These are phyloP conservation scores for Malurus cyaneus DNA, from an alignment of 2,113 vertebrate genomes.

Conservation along the genomic window DNA sequence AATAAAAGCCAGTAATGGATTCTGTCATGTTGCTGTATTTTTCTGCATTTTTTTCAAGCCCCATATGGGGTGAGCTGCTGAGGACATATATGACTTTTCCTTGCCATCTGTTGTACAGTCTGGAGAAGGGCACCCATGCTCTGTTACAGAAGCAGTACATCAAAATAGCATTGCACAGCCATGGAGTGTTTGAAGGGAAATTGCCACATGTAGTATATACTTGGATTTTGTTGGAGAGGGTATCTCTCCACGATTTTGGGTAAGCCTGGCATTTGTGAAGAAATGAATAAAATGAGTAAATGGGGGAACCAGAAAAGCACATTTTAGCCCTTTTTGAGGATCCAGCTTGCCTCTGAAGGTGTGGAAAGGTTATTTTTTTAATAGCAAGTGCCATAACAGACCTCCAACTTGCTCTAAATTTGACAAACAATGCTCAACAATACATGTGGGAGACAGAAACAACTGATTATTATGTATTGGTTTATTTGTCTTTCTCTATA, in stretches of 20 bases:
- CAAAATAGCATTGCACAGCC: neutral
- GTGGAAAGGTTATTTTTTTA: neutral
- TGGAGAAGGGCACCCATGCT: neutral
- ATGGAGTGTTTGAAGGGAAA: neutral
- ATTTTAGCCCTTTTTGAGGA: neutral
- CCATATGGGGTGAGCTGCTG: neutral
- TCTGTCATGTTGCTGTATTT: neutral
- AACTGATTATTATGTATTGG: neutral
- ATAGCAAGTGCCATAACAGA: neutral
- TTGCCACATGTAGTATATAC: neutral
- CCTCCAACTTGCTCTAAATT: neutral
- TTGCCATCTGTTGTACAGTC: slow-evolving; percentile 22
- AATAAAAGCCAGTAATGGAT: slow-evolving; percentile 41
- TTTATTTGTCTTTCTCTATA: neutral
- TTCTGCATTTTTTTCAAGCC: neutral
- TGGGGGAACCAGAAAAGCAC: neutral
- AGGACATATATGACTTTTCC: slow-evolving; percentile 2
- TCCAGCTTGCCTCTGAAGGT: neutral
- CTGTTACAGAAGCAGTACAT: neutral
- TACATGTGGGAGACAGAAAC: neutral
- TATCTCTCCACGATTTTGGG: neutral
- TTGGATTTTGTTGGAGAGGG: neutral
- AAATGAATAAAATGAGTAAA: neutral
- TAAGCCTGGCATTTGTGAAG: neutral
- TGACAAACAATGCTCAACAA: neutral